These are phyloP conservation scores for Apodemus agrarius DNA, from an alignment of 2,797 vertebrate genomes.

Conservation along the genomic window DNA sequence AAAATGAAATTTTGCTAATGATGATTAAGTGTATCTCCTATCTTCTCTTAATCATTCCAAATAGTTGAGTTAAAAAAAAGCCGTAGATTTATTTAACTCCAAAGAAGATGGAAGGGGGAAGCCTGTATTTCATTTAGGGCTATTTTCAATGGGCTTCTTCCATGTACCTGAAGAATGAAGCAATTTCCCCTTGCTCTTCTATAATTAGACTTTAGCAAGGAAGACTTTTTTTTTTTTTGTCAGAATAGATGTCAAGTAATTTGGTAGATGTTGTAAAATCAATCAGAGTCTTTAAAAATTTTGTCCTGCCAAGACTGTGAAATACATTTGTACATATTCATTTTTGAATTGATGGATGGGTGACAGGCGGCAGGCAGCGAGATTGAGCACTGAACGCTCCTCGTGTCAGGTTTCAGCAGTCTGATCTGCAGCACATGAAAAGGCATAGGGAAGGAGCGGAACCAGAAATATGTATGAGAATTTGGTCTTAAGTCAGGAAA, in stretches of 20 bases:
- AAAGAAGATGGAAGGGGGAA: constrained; percentile 41
- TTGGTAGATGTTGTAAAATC: constrained; percentile 77
- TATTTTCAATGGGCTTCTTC: constrained; percentile 32
- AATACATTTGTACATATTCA: constrained; percentile 74
- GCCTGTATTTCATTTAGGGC: constrained; percentile 26
- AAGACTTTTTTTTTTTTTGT: constrained; percentile 27
- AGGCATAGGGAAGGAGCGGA: constrained; percentile 74
- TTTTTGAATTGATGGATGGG: constrained; percentile 75
- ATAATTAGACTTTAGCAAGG: constrained; percentile 60
- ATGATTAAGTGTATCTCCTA: not conserved
- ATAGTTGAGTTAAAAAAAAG: not conserved
- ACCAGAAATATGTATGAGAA: constrained; percentile 67
- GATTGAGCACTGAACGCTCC: constrained; percentile 73
- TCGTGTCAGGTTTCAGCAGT: constrained; percentile 69
- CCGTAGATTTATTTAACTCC: constrained; percentile 53
- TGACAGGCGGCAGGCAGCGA: constrained; percentile 77
- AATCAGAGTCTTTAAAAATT: constrained; percentile 73
- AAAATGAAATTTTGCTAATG: not conserved
- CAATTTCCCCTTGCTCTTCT: constrained; percentile 48
- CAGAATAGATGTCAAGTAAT: constrained; percentile 65
- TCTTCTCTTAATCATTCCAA: not conserved
- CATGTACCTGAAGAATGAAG: constrained; percentile 44
- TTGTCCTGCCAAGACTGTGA: constrained; percentile 69
- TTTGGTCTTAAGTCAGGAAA: constrained; percentile 71
- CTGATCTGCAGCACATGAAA: constrained; percentile 74